A percentile compares a stretch with the other conserved stretches of the same genome.
Conservation (phyloP, 2,888 invertebrate species). For the Stenodema calcarata region DNA sequence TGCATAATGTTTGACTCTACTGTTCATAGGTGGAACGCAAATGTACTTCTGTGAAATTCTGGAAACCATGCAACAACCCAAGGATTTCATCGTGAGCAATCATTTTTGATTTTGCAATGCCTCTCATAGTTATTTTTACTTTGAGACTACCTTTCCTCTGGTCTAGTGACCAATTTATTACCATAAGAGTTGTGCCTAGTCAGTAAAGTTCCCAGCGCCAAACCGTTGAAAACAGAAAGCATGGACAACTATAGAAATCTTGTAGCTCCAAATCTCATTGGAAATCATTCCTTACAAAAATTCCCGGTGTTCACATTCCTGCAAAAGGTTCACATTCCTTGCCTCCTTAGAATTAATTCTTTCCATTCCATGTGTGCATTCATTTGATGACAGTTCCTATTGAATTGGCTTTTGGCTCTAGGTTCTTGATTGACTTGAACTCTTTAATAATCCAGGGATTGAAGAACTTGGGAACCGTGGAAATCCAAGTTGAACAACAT, state of each 20-base stretch:
- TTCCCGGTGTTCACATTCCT: not conserved
- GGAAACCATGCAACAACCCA: not conserved
- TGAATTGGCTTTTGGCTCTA: not conserved
- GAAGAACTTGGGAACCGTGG: not conserved
- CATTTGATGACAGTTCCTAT: not conserved
- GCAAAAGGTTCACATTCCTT: not conserved
- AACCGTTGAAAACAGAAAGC: not conserved
- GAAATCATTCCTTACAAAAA: not conserved
- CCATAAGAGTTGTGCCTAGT: not conserved
- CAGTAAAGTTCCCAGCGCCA: not conserved
- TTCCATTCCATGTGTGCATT: not conserved
- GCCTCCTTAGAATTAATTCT: not conserved
- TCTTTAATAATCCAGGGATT: not conserved
- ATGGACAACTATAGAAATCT: not conserved
- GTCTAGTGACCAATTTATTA: not conserved
- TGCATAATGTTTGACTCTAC: no score
- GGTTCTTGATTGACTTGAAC: not conserved
- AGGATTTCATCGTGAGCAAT: not conserved
- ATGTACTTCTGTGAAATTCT: not conserved
- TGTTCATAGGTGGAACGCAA: not conserved
- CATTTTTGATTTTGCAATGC: not conserved
- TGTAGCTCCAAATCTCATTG: not conserved
- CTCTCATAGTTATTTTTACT: not conserved
- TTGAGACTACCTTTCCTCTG: not conserved
- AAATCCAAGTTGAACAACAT: not conserved